A percentile compares a stretch with the other conserved stretches of the same genome.
Evolutionary conservation across 2,888 invertebrate genomes (phyloP).

Genomic region (Ophioninae sp.): DNA sequence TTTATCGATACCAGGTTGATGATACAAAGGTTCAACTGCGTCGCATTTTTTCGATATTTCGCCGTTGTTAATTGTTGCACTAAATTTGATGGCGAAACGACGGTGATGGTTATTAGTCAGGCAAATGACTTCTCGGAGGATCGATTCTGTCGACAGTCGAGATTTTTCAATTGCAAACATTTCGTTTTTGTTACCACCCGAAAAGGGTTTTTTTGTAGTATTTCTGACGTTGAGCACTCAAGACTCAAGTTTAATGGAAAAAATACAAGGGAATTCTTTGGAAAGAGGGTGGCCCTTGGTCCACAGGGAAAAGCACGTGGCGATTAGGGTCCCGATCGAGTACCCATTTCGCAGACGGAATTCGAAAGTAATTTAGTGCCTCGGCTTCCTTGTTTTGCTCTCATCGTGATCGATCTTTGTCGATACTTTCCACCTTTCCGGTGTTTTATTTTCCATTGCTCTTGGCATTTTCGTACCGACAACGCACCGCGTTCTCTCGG

Average conservation of each 20-base stretch:
- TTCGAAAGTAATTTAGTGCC: slow-evolving; percentile 53
- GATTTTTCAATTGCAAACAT: no score
- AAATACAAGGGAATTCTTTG: slow-evolving; percentile 29
- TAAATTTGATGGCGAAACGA: no score
- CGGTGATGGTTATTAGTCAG: no score
- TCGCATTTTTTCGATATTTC: neutral
- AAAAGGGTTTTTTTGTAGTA: neutral
- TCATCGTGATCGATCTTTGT: slow-evolving; percentile 59
- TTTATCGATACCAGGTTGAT: neutral
- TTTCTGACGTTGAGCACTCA: neutral
- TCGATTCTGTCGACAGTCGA: no score
- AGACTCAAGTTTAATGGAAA: neutral
- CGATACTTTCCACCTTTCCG: slow-evolving; percentile 47
- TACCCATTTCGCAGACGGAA: slow-evolving; percentile 3
- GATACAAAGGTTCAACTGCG: neutral
- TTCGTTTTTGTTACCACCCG: neutral
- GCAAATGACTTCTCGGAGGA: neutral
- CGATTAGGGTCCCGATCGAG: slow-evolving; percentile 42
- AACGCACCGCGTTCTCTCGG: slow-evolving; percentile 43
- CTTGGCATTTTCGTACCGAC: slow-evolving; percentile 36
- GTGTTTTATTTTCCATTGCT: slow-evolving; percentile 53
- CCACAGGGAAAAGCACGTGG: slow-evolving; percentile 32
- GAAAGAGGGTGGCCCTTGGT: neutral
- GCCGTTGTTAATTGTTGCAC: no score
- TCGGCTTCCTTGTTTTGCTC: slow-evolving; percentile 53